Evolutionary conservation across 2,113 vertebrate species (phyloP).

Genomic region (Pomatostomus ruficeps): DNA sequence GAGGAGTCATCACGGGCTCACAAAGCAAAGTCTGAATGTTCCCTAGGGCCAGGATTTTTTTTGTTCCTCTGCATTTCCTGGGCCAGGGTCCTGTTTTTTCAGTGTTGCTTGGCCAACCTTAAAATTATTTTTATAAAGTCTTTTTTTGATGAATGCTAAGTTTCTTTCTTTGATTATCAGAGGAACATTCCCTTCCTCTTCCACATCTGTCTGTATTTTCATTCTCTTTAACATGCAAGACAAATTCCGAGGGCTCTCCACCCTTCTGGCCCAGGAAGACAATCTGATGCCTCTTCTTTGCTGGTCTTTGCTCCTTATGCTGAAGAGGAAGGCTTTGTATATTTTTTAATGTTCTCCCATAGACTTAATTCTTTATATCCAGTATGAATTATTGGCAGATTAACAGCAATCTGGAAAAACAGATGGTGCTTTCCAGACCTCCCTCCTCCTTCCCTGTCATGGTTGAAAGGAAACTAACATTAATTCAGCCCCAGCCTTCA

Average conservation of each 20-base stretch:
- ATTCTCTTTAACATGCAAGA: not conserved
- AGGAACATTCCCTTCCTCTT: not conserved
- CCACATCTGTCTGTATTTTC: not conserved
- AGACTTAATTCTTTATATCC: slow-evolving; percentile 62
- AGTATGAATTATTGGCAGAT: slow-evolving; percentile 62
- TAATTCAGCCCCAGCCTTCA: slow-evolving; percentile 46
- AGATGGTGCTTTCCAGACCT: slow-evolving; percentile 66
- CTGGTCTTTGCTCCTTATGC: not conserved
- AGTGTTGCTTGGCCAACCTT: not conserved
- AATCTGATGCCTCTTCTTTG: not conserved
- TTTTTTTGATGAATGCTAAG: not conserved
- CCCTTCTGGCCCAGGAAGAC: not conserved
- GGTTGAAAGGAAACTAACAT: slow-evolving; percentile 61
- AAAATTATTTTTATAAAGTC: not conserved
- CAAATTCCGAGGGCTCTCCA: not conserved
- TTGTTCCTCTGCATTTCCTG: not conserved
- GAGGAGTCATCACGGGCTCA: not conserved
- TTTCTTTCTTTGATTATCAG: not conserved
- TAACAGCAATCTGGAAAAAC: slow-evolving; percentile 66
- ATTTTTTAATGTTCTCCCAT: slow-evolving; percentile 20
- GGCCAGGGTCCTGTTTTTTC: not conserved
- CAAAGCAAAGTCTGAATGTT: not conserved
- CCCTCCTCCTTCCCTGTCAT: slow-evolving; percentile 56
- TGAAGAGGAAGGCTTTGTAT: not conserved
- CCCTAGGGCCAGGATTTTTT: not conserved